Base-by-base conservation (phyloP, 2,113 vertebrate species). In the Panthera tigris region DNA sequence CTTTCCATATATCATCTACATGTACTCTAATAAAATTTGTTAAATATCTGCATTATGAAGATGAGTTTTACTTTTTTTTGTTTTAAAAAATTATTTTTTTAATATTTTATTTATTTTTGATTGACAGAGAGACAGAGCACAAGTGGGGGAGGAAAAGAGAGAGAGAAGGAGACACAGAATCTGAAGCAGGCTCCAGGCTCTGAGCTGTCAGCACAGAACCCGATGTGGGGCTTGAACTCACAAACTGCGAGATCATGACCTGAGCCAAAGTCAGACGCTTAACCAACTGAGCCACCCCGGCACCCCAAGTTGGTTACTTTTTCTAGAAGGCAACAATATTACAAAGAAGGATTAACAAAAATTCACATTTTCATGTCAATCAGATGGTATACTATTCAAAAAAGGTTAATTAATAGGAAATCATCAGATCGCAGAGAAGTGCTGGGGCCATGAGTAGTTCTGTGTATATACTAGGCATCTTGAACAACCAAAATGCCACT, bases 321-420 rank as follows among this genome's bases (percentile, higher is more conserved):
- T 89, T 68, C 66, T 66, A 90, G 89, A 80, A 63, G 31, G 85
- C 31, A 80, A 18, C 82, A 52, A 71, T 29, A 78, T 66, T 23
- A 78, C 11, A 69, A 76, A 25, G 73, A 91, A 81, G 33, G 91
- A 83, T 73, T 36, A 81, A 31, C 8, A 68, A 93, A 97, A 96
- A 23, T 41, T 79, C 63, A 91, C n/a, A 12, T 84, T 86, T 97
- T 76, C 61, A 83, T 61, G 36, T 87, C 55, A 55, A 25, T 29
- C 21, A 69, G 84, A 93, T 81, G 61, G 41, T 78, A 82, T 0
- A 29, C 31, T 66, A 91, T 78, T 95, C 36, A 88, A 88, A 71
- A 93, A 94, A 86, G 66, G 39, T 71, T 45, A 81, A 39, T 79
- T n/a, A n/a, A 63, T 4, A 89, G 71, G 33, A 95, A 73, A 89